Percentiles rank a stretch among this genome's conserved stretches.
These are phyloP conservation scores for Parus major DNA, from an alignment of 2,113 vertebrate species.

Conservation along the genomic window DNA sequence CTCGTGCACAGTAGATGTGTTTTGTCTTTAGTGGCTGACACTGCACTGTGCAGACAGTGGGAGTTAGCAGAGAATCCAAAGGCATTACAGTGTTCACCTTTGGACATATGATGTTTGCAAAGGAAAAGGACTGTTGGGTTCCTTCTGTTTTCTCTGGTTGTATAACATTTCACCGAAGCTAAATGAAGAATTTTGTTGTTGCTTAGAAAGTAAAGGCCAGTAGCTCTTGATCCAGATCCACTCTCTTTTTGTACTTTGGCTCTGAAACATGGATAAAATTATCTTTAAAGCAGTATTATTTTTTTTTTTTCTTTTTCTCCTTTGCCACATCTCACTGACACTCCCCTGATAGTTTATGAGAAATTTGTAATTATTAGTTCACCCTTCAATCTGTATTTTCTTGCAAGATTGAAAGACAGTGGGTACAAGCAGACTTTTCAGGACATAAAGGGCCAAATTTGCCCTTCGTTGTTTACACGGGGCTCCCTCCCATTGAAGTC, in stretches of 20 bases:
- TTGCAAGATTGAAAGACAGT: not conserved
- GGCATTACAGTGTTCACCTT: not conserved
- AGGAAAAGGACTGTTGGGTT: constrained; percentile 4
- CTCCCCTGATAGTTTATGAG: not conserved
- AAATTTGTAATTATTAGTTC: not conserved
- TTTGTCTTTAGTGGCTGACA: not conserved
- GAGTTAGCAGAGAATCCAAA: not conserved
- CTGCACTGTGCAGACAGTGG: not conserved
- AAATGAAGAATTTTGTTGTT: not conserved
- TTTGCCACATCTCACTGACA: not conserved
- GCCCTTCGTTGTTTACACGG: constrained; percentile 29
- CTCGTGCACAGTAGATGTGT: not conserved
- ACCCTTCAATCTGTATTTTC: not conserved
- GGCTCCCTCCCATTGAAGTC: constrained; percentile 21
- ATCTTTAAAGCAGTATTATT: not conserved
- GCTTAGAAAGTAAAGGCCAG: not conserved
- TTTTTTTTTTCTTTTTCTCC: not conserved
- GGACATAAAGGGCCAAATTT: constrained; percentile 50
- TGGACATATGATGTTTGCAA: not conserved
- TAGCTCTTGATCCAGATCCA: not conserved
- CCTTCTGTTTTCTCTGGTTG: not conserved
- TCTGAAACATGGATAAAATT: constrained; percentile 13
- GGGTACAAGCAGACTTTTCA: constrained; percentile 51
- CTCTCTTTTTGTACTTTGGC: not conserved
- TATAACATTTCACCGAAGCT: not conserved